A percentile compares a stretch with the other conserved stretches of the same genome.
These are phyloP conservation scores for Syncerus caffer DNA, from an alignment of 2,797 vertebrate species.

Conservation along the genomic window DNA sequence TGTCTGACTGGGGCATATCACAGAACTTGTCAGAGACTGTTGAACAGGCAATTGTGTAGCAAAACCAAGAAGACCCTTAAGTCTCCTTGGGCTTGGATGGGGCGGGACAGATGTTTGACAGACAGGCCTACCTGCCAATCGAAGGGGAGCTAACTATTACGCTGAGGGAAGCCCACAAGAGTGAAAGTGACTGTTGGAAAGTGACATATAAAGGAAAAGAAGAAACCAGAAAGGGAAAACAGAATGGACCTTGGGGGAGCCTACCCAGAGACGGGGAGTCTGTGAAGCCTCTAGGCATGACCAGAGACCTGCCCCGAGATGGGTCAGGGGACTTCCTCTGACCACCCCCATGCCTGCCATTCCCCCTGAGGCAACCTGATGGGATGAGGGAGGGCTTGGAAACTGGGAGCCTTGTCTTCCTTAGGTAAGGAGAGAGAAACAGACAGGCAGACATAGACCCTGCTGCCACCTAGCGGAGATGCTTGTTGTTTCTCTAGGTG, in stretches of 20 bases:
- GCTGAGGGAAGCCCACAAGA: too few species aligned
- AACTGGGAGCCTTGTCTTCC: neutral
- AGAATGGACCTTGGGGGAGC: neutral
- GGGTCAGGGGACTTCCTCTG: neutral
- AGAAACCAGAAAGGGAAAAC: neutral
- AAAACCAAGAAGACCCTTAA: slow-evolving; percentile 17
- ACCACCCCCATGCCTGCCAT: neutral
- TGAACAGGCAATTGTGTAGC: neutral
- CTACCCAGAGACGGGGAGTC: neutral
- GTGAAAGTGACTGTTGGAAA: neutral
- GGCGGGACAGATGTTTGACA: neutral
- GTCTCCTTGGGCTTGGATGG: slow-evolving; percentile 38
- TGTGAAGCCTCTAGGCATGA: neutral
- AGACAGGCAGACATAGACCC: neutral
- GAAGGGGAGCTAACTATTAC: neutral
- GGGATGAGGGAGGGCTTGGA: neutral
- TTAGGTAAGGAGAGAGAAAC: neutral
- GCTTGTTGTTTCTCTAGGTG: neutral
- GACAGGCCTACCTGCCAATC: slow-evolving; percentile 31
- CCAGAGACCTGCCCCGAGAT: neutral
- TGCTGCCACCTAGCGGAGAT: slow-evolving; percentile 46
- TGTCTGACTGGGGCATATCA: neutral
- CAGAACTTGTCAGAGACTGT: neutral
- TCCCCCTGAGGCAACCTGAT: neutral
- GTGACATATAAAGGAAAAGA: neutral